These are phyloP conservation scores for Aphelenchoides avenae DNA, from an alignment of 1,140 invertebrate species.

Conservation along the genomic window DNA sequence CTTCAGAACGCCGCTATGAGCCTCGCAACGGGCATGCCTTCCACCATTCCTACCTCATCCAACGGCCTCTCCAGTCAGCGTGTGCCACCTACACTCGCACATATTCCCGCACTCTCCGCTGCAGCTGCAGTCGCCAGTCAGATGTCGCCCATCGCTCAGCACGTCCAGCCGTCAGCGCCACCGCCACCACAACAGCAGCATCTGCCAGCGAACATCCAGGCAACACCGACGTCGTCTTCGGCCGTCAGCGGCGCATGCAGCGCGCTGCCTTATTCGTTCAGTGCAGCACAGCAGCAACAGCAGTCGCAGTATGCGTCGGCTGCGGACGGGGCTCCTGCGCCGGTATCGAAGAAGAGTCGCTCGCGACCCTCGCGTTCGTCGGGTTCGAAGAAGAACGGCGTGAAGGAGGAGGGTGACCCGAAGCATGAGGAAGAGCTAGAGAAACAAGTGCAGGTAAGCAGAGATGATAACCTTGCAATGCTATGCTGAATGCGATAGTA, in stretches of 20 bases:
- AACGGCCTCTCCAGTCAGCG: conserved; percentile 10
- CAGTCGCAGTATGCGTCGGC: conserved; percentile 2
- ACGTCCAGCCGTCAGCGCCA: conserved; percentile 5
- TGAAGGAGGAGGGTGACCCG: conserved; percentile 16
- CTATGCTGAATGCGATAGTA: neutral
- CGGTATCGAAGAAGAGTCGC: conserved; percentile 9
- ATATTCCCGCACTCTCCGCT: conserved; percentile 12
- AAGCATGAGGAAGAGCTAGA: conserved; percentile 36
- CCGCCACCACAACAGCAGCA: conserved; percentile 4
- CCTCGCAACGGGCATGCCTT: conserved; percentile 9
- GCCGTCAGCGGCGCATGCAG: neutral
- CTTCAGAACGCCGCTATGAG: conserved; percentile 2
- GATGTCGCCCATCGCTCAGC: conserved; percentile 4
- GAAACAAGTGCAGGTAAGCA: conserved; percentile 29
- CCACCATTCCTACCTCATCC: conserved; percentile 10
- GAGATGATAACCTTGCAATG: neutral
- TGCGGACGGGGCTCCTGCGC: conserved; percentile 18
- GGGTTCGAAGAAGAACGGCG: conserved; percentile 10
- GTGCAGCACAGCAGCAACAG: conserved; percentile 2
- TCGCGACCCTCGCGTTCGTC: conserved; percentile 12
- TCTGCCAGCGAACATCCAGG: neutral
- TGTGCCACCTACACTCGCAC: conserved; percentile 10
- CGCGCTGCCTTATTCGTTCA: neutral
- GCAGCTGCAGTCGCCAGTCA: conserved; percentile 11
- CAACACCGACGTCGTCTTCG: neutral